Base-by-base conservation (phyloP, 2,888 invertebrate species). In the Neocrepidodera transversa region DNA sequence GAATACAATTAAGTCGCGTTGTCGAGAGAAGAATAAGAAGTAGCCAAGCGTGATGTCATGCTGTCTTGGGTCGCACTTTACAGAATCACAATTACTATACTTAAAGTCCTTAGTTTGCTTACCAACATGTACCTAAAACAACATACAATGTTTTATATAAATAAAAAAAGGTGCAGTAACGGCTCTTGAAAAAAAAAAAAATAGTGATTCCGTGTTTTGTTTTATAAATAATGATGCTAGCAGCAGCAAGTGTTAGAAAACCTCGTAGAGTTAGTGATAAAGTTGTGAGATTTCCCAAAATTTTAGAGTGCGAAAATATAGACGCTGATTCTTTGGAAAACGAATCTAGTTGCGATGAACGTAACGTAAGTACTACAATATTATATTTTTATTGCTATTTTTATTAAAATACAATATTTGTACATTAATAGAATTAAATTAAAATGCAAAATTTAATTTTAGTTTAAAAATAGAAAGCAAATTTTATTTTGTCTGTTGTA, bases 21-120 rank as follows among this genome's bases (percentile, higher is more conserved):
- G 69, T 73, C 72, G 70, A 68, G 69, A 65, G 62, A 60, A 69
- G 69, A 74, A 73, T 73, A 68, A 68, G 69, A 78, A 74, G 73
- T 73, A 78, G 62, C 78, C 75, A 74, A 76, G 71, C 79, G 75
- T 78, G 73, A 73, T 78, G 78, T 80, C 79, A 79, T 78, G 79
- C 76, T 74, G 75, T 74, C 75, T 69, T 75, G 74, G 62, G 73
- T 74, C 72, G 74, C 66, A 62, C 62, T 62, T 69, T 67, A 72
- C 75, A 75, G 76, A 76, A 76, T 76, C 75, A 76, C 76, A 76
- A 77, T 76, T 74, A 74, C 74, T 63, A 67, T 58, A 56, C 52
- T 61, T 52, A 62, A 53, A 60, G 55, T 55, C 52, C 54, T 50
- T 48, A 55, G 59, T 58, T 54, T 61, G 58, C 53, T 59, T 13